Evolutionary conservation across 2,797 vertebrate genomes (phyloP).

Genomic region (Poecilia picta): DNA sequence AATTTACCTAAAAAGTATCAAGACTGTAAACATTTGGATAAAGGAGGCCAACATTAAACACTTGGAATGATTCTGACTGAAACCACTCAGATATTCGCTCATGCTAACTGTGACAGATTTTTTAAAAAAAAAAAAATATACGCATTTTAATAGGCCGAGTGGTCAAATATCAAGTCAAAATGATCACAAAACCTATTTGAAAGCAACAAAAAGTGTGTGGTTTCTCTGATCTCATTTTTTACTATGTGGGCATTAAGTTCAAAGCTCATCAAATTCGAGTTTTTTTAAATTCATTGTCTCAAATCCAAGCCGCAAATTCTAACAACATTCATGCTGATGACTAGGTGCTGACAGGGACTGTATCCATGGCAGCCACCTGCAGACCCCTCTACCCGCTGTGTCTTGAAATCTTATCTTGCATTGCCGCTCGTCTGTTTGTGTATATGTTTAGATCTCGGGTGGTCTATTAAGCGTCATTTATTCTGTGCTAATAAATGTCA

Average conservation of each 20-base stretch:
- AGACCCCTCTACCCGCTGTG: constrained; percentile 18
- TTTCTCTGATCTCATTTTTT: neutral
- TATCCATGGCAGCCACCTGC: neutral
- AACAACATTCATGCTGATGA: neutral
- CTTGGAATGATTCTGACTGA: neutral
- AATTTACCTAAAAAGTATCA: neutral
- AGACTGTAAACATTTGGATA: neutral
- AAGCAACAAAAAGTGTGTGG: neutral
- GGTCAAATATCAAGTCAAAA: too few species aligned
- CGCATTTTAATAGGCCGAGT: neutral
- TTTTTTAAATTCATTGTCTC: neutral
- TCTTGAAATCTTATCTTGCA: neutral
- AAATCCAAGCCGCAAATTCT: neutral
- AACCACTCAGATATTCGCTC: neutral
- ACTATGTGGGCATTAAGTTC: neutral
- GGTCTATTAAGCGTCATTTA: constrained; percentile 32
- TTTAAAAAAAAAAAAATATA: neutral
- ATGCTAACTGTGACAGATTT: neutral
- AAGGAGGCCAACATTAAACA: neutral
- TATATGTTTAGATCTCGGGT: constrained; percentile 17
- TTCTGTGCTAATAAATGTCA: constrained; percentile 45
- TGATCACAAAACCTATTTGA: neutral
- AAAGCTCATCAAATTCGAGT: neutral
- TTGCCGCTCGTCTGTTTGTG: neutral
- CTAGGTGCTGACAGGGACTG: neutral